These are phyloP conservation scores for Poeciliopsis turrubarensis DNA, from an alignment of 2,113 vertebrate genomes.

Conservation along the genomic window DNA sequence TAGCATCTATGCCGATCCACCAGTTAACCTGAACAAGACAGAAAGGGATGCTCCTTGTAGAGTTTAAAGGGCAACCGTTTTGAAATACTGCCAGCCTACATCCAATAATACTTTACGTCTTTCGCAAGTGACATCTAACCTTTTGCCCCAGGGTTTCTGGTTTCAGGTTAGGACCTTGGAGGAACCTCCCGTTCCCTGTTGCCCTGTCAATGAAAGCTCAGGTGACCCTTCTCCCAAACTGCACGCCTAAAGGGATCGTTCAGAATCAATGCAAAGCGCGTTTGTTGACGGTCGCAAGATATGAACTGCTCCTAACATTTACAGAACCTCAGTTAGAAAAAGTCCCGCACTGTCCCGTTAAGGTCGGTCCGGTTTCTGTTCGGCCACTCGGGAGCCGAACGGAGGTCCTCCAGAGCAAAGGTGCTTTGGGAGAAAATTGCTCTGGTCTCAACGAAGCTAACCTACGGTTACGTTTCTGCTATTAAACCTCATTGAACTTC, in stretches of 20 bases:
- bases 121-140: no score
- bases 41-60: background rate
- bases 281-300: background rate
- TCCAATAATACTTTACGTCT: no score
- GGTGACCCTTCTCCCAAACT: conserved; percentile 64
- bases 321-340: background rate
- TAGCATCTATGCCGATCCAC: no score
- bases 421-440: conserved; percentile 2
- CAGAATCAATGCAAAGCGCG: background rate
- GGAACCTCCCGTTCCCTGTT: no score
- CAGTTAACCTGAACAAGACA: background rate
- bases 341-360: background rate
- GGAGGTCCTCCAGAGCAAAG: background rate
- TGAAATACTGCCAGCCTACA: no score
- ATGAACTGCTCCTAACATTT: background rate
- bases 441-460: conserved; percentile 40
- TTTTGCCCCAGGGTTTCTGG: no score
- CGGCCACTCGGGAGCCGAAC: background rate
- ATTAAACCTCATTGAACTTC: conserved; percentile 37
- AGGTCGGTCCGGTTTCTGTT: background rate
- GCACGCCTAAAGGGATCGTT: background rate
- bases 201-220: conserved; percentile 53
- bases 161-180: no score
- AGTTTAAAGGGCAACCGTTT: background rate
- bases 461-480: conserved; percentile 40